Percentiles rank a stretch among this genome's conserved stretches.
Conservation (phyloP, 2,888 invertebrate genomes). For the Furcula furcula region DNA sequence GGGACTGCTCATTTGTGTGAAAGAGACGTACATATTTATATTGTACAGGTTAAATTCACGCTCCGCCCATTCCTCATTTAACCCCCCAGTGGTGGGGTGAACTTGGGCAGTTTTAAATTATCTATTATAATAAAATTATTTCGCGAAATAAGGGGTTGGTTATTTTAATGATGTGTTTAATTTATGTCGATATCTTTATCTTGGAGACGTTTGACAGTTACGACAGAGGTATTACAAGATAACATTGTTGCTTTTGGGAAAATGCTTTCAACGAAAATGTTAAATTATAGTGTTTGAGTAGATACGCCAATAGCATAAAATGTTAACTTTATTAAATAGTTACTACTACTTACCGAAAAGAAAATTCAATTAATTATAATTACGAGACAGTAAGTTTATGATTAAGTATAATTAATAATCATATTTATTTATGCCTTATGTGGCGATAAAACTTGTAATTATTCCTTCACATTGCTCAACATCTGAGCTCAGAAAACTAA, state of each 20-base stretch:
- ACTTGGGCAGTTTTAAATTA: conserved; percentile 80
- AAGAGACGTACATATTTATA: conserved; percentile 62
- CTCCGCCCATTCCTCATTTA: conserved; percentile 73
- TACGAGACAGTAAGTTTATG: no score
- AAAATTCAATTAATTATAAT: no score
- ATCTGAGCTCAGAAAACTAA: conserved; percentile 1
- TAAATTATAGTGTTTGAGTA: neutral
- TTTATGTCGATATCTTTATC: conserved; percentile 65
- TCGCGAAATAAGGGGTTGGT: conserved; percentile 79
- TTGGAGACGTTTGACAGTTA: conserved; percentile 31
- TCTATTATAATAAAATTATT: conserved; percentile 82
- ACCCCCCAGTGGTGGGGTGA: conserved; percentile 69
- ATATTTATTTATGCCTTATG: no score
- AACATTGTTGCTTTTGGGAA: conserved; percentile 1
- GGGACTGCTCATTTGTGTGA: conserved; percentile 75
- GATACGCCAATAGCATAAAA: no score
- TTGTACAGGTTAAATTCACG: conserved; percentile 56
- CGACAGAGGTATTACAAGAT: conserved; percentile 21
- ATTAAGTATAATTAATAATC: no score
- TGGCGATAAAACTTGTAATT: neutral
- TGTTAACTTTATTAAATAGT: no score
- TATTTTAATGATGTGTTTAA: conserved; percentile 78
- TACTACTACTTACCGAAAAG: no score
- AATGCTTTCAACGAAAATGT: neutral
- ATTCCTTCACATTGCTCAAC: neutral